Base-by-base conservation (phyloP, 2,113 vertebrate genomes). In the Paracanthobrama guichenoti region DNA sequence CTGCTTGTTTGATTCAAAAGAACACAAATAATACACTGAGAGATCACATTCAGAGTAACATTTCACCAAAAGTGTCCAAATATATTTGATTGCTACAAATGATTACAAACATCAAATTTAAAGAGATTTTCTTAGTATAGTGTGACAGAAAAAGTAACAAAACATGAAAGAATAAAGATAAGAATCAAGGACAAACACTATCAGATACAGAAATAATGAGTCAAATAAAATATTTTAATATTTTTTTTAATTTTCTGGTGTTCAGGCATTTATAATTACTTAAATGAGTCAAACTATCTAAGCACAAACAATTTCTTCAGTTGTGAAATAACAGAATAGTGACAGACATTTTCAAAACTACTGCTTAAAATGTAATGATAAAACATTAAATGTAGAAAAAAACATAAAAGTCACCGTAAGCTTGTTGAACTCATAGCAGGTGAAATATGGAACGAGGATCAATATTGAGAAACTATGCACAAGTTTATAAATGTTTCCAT, bases 1-100 rank as follows among this genome's bases (percentile, higher is more conserved):
- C 28, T 26, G 28, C 79, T 42, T 55, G 28, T 20, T 82, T 57
- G 31, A 55, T 12, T 67, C n/a, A 80, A 80, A 26, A 66, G n/a
- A 50, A 28, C 39, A 31, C 16, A 64, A 26, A 77, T 42, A 46
- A 16, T 53, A n/a, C 48, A 62, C 31, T 1, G 12, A 77, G 53
- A 0, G 42, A 66, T 14, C 16, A 22, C 13, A 66, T 6, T 80
- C n/a, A 22, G n/a, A 81, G 31, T 53, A 22, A 64, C 14, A 79
- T 12, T 76, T 75, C 1, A 75, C 18, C 3, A 75, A 75, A 11
- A 20, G 73, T 18, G 24, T 53, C 46, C 11, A 77, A 77, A 57
- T 76, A 1, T 22, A 57, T 39, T 57, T 4, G 50, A 35, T 22
- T 13, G 50, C 50, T 22, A 53, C 16, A 71, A n/a, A 24, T 73